Evolutionary conservation across 2,888 invertebrate species (phyloP), one percentile per base, ranked within the genome.

Genomic region (Auanema freiburgensis): DNA sequence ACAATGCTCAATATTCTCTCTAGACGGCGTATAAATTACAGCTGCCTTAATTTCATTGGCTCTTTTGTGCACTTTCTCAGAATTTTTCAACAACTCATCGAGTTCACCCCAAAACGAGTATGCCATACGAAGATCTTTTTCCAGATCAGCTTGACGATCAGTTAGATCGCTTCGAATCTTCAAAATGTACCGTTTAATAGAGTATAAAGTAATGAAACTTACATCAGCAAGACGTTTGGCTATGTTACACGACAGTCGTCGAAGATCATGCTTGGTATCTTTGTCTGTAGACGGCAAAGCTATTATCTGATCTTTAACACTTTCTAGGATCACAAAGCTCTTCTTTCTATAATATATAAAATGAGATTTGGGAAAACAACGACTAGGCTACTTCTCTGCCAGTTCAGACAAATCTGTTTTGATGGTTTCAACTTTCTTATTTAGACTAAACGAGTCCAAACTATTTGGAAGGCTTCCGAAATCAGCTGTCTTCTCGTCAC

Each of bases 61-160:
- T 12, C 54, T 53, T 52, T 67, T 52, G 2, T 58, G 53, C 2
- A 84, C 83, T 10, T 76, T 74, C 1, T 65, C 70, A 40, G 83
- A 72, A 81, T 83, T 83, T 4, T 63, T 57, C 53, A 78, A 76
- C 57, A 85, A 69, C 50, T 79, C 76, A 10, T 81, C 81, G 4
- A 83, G 65, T 50, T 82, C 79, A 1, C 71, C 70, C 68, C 80
- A 76, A 69, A 84, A 83, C 12, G 60, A 58, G 18, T 72, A 63
- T 33, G 81, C 60, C 23, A 74, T 65, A 44, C 33, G 46, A 43
- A 53, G 52, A 24, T 57, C 54, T 66, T 67, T 69, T 62, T 64
- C 72, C 24, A 56, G 65, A 25, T 50, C 66, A 53, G 24, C 57
- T 24, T 53, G 68, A 57, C 59, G 66, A 16, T 67, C 71, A 43